A percentile compares a stretch with the other conserved stretches of the same genome.
Conservation (phyloP, 2,113 vertebrate genomes). For the Trichomycterus rosablanca region DNA sequence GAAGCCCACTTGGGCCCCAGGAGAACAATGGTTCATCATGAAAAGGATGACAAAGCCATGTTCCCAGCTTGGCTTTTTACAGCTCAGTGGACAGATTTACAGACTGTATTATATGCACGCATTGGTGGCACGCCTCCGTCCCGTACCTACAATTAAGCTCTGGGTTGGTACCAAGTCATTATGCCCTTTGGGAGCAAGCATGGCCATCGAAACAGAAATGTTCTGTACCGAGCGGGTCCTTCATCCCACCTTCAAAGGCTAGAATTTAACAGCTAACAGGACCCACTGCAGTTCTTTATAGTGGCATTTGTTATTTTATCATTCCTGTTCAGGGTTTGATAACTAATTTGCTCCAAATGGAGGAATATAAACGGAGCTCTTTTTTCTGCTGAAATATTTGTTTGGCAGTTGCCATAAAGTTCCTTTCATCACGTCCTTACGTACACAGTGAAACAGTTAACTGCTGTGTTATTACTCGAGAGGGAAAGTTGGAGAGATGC, state of each 20-base stretch:
- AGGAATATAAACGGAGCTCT: slow-evolving; percentile 27
- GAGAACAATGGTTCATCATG: slow-evolving; percentile 3
- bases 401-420: slow-evolving; percentile 45
- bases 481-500: slow-evolving; percentile 41
- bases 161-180: slow-evolving; percentile 40
- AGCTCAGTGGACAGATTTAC: slow-evolving; percentile 38
- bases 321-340: slow-evolving; percentile 32
- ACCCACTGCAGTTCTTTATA: slow-evolving; percentile 23
- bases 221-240: slow-evolving; percentile 29
- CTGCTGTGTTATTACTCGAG: slow-evolving; percentile 44
- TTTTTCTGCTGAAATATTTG: slow-evolving; percentile 41
- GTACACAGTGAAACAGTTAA: slow-evolving; percentile 46
- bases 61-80: slow-evolving; percentile 40
- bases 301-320: slow-evolving; percentile 33
- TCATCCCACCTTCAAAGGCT: slow-evolving; percentile 30
- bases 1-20: no score
- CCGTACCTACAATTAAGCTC: slow-evolving; percentile 35
- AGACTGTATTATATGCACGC: slow-evolving; percentile 5
- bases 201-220: slow-evolving; percentile 26
- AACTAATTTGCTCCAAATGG: slow-evolving; percentile 39
- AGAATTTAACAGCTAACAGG: slow-evolving; percentile 38
- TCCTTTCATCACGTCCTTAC: slow-evolving; percentile 45
- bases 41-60: slow-evolving; percentile 33
- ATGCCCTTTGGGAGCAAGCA: slow-evolving; percentile 22
- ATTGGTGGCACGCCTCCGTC: slow-evolving; percentile 50